phyloP scores from a whole-genome alignment of 2,113 vertebrate species.

The Thunnus maccoyii region DNA sequence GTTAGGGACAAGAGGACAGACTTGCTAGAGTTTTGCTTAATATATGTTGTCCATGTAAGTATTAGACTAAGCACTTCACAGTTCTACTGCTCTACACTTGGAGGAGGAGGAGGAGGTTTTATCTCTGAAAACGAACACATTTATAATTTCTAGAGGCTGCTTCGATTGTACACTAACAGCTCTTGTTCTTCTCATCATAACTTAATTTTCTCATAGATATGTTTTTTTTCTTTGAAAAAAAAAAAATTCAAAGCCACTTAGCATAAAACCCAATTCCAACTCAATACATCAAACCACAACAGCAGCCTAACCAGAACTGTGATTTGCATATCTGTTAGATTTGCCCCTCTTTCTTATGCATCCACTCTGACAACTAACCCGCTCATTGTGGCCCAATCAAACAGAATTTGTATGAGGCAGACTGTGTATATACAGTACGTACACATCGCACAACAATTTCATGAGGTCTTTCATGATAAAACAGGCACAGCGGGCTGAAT shows the following conservation, averaged over 20 bases:
- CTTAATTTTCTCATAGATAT: slow-evolving; percentile 1
- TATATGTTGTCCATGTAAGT: slow-evolving; percentile 8
- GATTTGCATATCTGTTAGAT: slow-evolving; percentile 61
- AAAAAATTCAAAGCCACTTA: slow-evolving; percentile 7
- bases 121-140: neutral
- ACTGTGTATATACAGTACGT: neutral
- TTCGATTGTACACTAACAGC: slow-evolving; percentile 16
- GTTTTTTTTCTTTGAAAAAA: neutral
- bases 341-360: slow-evolving; percentile 27
- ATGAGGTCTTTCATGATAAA: slow-evolving; percentile 24
- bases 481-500: slow-evolving; percentile 3
- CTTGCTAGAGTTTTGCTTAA: slow-evolving; percentile 7
- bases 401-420: slow-evolving; percentile 50
- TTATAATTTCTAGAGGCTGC: slow-evolving; percentile 11
- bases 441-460: slow-evolving; percentile 4
- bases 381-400: slow-evolving; percentile 47
- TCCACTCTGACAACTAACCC: slow-evolving; percentile 46
- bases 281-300: slow-evolving; percentile 42
- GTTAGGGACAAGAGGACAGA: slow-evolving; percentile 35
- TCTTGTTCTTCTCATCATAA: slow-evolving; percentile 19
- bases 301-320: slow-evolving; percentile 17
- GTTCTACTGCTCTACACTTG: neutral
- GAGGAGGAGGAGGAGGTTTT: neutral
- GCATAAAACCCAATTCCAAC: slow-evolving; percentile 20
- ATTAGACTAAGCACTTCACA: slow-evolving; percentile 7